These are phyloP conservation scores for Leptatherina wallacei DNA, from an alignment of 2,797 vertebrate genomes.

Conservation along the genomic window DNA sequence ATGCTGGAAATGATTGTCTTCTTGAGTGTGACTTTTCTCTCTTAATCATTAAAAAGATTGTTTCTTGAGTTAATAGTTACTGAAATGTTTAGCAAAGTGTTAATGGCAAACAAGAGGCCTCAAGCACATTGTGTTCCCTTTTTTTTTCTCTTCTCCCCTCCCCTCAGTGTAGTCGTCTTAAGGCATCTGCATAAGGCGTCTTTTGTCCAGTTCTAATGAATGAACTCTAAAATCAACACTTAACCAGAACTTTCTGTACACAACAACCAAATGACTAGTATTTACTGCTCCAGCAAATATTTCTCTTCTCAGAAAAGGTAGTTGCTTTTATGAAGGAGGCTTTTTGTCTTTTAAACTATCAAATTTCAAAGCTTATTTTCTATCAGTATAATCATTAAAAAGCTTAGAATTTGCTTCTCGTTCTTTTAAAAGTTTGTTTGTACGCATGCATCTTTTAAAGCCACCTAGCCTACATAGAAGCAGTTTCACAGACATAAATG, in stretches of 20 bases:
- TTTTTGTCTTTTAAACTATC: slow-evolving; percentile 32
- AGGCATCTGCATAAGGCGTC: slow-evolving; percentile 17
- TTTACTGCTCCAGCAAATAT: background rate
- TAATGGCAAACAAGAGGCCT: slow-evolving; percentile 49
- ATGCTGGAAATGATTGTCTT: slow-evolving; percentile 15
- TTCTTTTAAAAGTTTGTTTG: background rate
- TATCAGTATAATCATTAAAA: background rate
- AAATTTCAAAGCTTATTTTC: background rate
- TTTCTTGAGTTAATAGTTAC: slow-evolving; percentile 58
- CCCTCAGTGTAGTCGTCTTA: slow-evolving; percentile 9
- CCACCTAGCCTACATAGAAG: background rate
- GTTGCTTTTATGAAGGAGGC: slow-evolving; percentile 1
- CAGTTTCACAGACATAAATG: background rate
- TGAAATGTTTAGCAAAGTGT: slow-evolving; percentile 37
- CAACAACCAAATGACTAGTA: background rate
- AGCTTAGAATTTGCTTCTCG: slow-evolving; percentile 3
- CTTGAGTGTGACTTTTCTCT: slow-evolving; percentile 11
- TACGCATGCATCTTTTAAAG: background rate
- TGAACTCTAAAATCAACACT: slow-evolving; percentile 27
- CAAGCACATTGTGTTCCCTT: slow-evolving; percentile 47
- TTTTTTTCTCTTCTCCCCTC: background rate
- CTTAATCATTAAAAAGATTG: slow-evolving; percentile 47
- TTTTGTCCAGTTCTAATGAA: slow-evolving; percentile 45
- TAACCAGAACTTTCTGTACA: slow-evolving; percentile 4
- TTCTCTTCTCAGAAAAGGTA: background rate